Base-by-base conservation (phyloP, 2,113 vertebrate species). In the Barbus barbus region DNA sequence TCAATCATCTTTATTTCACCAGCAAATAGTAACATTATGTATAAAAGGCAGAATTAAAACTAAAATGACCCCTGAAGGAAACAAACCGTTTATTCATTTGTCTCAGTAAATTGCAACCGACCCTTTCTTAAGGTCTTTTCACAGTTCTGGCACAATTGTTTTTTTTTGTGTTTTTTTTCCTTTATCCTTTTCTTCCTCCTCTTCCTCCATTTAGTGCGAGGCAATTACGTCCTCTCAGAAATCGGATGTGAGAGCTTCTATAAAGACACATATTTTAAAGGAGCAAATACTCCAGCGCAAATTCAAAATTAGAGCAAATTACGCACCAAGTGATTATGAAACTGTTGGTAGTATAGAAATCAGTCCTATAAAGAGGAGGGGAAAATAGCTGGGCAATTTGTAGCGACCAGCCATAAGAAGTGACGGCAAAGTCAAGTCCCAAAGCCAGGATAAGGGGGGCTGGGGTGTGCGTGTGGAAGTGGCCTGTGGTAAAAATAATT, bases 401-500 rank as follows among this genome's bases (percentile, higher is more conserved):
- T 90, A 90, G 90, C 90, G 89, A 92, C 90, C 92, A 31, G 78
- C 88, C 91, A 90, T 41, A 77, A 88, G 87, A 95, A 90, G 89
- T 90, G 89, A 90, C 91, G 90, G 91, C 90, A 91, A 91, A 92
- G 92, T 90, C 89, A 92, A 94, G 92, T 93, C 90, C 71, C 89
- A 89, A 87, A 93, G 93, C 94, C 44, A 86, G 8, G 22, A 22
- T 14, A 6, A 48, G 51, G 51, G 48, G n/a, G 22, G 48, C 1
- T 3, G 12, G 53, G 20, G 65, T 38, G 33, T 13, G 41, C 16
- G 48, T 51, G 48, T 51, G 16, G 1, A 51, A 51, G 48, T 53
- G 48, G 88, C 92, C 94, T 93, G 88, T 88, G 90, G 91, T 94
- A 95, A 96, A 94, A 93, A 95, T 96, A 96, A 96, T 96, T 95